Evolutionary conservation across 2,797 vertebrate genomes (phyloP), one percentile per base, ranked within the genome.

Genomic region (Malurus leucopterus): DNA sequence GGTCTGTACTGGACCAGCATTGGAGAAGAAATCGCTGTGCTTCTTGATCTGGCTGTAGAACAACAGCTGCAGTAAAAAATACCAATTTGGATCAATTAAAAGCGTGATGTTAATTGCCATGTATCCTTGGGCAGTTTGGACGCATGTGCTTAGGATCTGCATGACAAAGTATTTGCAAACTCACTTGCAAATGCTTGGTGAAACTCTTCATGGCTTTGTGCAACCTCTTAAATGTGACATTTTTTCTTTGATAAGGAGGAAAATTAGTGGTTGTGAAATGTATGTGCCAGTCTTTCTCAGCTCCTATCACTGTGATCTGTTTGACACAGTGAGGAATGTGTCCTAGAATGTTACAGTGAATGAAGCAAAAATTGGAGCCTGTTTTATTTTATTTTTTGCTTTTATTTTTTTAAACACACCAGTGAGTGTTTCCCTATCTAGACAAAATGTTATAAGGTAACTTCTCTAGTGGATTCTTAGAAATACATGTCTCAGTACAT

Each of bases 381-480:
- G 14, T 27, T 67, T 41, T 18, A 2, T 19, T 59, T 32, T 46
- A 23, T 18, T 73, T 84, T 71, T 15, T 14, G 11, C 36, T 36
- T 36, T 36, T 36, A 36, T 36, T 36, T 36, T 36, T 63, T 65
- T 71, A 34, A 29, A 73, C 15, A 67, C 29, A 72, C 6, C 7
- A 63, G 15, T 27, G 34, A 0, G 0, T 20, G 20, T 57, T 78
- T 84, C 34, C 6, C 2, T 41, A 2, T n/a, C 53, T 73, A 76
- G 49, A 73, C 41, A 61, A 50, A n/a, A 12, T 12, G 13, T 58
- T 53, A 1, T 0, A 44, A 64, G 30, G 8, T 43, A 71, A 15
- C 30, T 74, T 58, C 24, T 71, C 4, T 34, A 41, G 40, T 55
- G 27, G 30, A 16, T 49, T 73, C 43, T 79, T 61, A 61, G 30